Evolutionary conservation across 2,113 vertebrate species (phyloP).

Genomic region (Speoplatyrhinus poulsoni): DNA sequence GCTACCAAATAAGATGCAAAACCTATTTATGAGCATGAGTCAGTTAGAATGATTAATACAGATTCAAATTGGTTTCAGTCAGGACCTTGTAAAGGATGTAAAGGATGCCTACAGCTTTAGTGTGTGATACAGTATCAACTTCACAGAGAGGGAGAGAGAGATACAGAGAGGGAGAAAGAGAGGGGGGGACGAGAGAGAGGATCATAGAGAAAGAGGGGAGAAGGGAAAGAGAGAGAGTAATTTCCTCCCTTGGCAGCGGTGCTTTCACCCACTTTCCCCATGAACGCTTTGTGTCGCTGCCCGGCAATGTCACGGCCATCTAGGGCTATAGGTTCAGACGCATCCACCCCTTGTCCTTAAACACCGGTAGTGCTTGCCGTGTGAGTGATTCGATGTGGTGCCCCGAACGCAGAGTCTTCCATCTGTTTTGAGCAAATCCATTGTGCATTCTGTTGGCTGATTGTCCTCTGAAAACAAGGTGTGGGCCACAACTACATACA

Average conservation of each 20-base stretch:
- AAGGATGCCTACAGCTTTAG: neutral
- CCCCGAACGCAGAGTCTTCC: neutral
- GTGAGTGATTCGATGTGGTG: conserved; percentile 15
- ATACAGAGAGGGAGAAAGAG: neutral
- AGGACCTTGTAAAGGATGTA: neutral
- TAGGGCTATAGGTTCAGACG: conserved; percentile 19
- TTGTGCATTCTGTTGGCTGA: too few relatives aligned
- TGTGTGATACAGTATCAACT: neutral
- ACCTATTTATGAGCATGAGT: too few relatives aligned
- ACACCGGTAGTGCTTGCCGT: conserved; percentile 8
- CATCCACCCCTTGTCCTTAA: conserved; percentile 38
- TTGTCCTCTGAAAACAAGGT: too few relatives aligned
- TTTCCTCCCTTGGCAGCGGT: conserved; percentile 3
- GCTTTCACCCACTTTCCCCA: conserved; percentile 33
- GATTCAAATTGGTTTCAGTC: neutral
- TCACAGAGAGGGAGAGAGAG: neutral
- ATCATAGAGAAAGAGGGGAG: conserved; percentile 4
- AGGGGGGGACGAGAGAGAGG: conserved; percentile 5
- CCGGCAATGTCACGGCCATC: conserved; percentile 21
- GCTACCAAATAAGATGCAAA: too few relatives aligned
- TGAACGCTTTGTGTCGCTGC: conserved; percentile 24
- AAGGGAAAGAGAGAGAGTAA: neutral
- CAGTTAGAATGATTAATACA: too few relatives aligned
- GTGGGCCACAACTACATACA: neutral
- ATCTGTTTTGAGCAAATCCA: conserved; percentile 8